Percentiles rank a stretch among this genome's conserved stretches.
Evolutionary conservation across 92 coral and sea anemone species (phyloP).

Genomic region (Actinernus sp.): DNA sequence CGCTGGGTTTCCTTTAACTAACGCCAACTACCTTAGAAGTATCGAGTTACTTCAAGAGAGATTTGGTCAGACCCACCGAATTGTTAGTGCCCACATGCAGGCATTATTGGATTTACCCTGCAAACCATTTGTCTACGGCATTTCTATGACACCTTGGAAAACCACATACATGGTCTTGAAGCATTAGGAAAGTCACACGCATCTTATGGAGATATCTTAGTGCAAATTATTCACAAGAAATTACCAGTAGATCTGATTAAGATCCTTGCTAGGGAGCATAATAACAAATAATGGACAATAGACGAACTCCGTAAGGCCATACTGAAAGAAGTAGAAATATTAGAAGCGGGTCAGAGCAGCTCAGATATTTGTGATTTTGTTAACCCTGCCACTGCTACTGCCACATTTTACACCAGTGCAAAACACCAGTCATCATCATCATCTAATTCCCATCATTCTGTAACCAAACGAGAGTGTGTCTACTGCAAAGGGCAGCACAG

Average conservation of each 20-base stretch:
- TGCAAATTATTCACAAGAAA: constrained; percentile 24
- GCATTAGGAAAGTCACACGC: constrained; percentile 8
- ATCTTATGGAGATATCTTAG: constrained; percentile 19
- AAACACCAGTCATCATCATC: not conserved
- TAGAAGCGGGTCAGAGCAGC: constrained; percentile 24
- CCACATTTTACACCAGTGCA: no score
- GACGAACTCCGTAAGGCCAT: constrained; percentile 24
- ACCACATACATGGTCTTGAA: constrained; percentile 37
- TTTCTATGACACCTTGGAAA: constrained; percentile 35
- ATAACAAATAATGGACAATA: constrained; percentile 26
- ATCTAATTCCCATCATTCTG: not conserved
- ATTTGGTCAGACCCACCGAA: constrained; percentile 13
- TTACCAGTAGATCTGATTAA: constrained; percentile 10
- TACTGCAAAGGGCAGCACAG: constrained; percentile 50
- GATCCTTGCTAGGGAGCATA: constrained; percentile 23
- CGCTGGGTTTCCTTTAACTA: constrained; percentile 51
- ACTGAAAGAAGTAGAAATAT: constrained; percentile 20
- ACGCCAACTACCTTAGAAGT: constrained; percentile 33
- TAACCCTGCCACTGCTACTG: no score
- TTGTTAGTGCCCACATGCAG: constrained; percentile 19
- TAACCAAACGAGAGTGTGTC: constrained; percentile 6
- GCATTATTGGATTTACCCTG: constrained; percentile 18
- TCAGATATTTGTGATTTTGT: constrained; percentile 8
- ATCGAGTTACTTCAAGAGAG: constrained; percentile 9
- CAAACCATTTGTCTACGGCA: constrained; percentile 16